Evolutionary conservation across 1,140 invertebrate genomes (phyloP), one percentile per base, ranked within the genome.

Genomic region (Pseudomyrmex flavicornis): DNA sequence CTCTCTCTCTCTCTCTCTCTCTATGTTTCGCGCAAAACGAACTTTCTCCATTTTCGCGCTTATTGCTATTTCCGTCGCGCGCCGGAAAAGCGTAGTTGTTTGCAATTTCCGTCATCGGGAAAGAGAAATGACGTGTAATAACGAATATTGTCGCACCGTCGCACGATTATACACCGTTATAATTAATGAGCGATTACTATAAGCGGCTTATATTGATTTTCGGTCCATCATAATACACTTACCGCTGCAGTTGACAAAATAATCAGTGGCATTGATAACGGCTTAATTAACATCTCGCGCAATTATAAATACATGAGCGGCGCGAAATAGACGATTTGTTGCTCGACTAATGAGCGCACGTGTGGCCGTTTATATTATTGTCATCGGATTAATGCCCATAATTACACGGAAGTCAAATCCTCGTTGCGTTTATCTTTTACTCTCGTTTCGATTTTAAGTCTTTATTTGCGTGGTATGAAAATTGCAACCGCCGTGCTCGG

Each of bases 121-220:
- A 46, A 4, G 35, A 59, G 54, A 66, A 80, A 70, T 80, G 76
- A 61, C 75, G 20, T 26, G 46, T 72, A 59, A 80, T 66, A 72
- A 72, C 44, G 44, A 80, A 72, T 72, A 72, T 50, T 80, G 66
- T 72, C 44, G 20, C 17, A 46, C 54, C 74, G 54, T 58, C 52
- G 20, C 46, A 44, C n/a, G 65, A 79, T 70, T 79, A 20, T 35
- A n/a, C 20, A 12, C 8, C 13, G 54, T 72, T 80, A 70, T 72
- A 80, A 80, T 80, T 80, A 61, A 80, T 80, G 56, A 61, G 20
- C 54, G 66, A 72, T 80, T 80, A 80, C n/a, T 35, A n/a, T 72
- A 80, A 80, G 66, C 66, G 66, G 76, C 66, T 80, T 80, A 80
- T 80, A 70, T 80, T 80, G 76, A 80, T 80, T 80, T 80, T 80